A percentile compares a stretch with the other conserved stretches of the same genome.
These are phyloP conservation scores for Eolophus roseicapilla DNA, from an alignment of 2,113 vertebrate species.

Conservation along the genomic window DNA sequence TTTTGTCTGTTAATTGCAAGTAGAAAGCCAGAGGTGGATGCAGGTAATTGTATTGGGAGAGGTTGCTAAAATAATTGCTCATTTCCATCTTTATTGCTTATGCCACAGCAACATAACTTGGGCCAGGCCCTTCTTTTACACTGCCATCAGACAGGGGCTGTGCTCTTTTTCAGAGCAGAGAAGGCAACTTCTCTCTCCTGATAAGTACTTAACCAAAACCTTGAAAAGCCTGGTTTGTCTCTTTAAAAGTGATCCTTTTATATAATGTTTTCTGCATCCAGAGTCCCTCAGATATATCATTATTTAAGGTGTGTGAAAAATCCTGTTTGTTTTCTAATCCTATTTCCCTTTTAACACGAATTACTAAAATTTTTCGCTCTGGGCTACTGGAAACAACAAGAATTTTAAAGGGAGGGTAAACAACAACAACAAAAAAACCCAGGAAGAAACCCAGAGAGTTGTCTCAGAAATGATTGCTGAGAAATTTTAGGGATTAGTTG, in stretches of 20 bases:
- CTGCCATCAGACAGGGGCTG: background rate
- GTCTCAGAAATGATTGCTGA: background rate
- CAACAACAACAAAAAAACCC: background rate
- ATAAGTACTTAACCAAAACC: background rate
- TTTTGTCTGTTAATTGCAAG: background rate
- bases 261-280: background rate
- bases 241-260: background rate
- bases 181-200: background rate
- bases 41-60: background rate
- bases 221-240: background rate
- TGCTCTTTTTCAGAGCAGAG: background rate
- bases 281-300: background rate
- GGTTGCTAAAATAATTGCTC: background rate
- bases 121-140: background rate
- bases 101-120: background rate
- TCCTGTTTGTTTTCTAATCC: background rate
- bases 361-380: background rate
- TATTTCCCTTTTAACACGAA: background rate
- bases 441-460: background rate
- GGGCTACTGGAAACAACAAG: background rate
- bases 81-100: background rate
- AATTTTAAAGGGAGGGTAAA: background rate
- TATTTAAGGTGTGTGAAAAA: background rate
- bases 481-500: background rate
- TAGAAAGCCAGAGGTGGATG: background rate